Percentiles rank a stretch among this genome's conserved stretches.
phyloP scores from a whole-genome alignment of 2,888 invertebrate genomes.

The Drosophila mimica region DNA sequence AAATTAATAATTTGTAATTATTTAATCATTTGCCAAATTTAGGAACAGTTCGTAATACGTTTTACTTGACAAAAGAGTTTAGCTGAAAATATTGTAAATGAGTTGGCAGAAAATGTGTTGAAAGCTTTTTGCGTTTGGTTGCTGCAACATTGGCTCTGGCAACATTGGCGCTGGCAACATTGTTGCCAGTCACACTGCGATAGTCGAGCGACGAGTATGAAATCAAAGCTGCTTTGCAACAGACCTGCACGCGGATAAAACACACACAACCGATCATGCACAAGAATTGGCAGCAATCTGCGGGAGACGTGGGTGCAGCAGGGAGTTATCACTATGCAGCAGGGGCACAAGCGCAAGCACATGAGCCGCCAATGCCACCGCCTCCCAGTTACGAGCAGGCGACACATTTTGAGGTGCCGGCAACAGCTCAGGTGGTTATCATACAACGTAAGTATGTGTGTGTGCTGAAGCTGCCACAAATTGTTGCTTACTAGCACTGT shows the following conservation, averaged over 20 bases:
- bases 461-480: neutral
- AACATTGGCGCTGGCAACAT: slow-evolving; percentile 32
- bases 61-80: neutral
- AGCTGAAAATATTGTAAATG: slow-evolving; percentile 5
- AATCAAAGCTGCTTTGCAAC: slow-evolving; percentile 22
- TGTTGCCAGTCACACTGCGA: slow-evolving; percentile 18
- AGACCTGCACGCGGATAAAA: slow-evolving; percentile 38
- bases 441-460: slow-evolving; percentile 78
- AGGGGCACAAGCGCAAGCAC: slow-evolving; percentile 29
- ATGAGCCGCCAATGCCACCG: slow-evolving; percentile 31
- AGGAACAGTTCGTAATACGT: no score
- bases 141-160: slow-evolving; percentile 22
- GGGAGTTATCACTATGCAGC: slow-evolving; percentile 7
- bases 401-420: slow-evolving; percentile 44
- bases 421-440: slow-evolving; percentile 72
- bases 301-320: neutral
- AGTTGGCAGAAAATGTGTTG: neutral
- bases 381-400: slow-evolving; percentile 83
- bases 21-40: no score
- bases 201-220: slow-evolving; percentile 14
- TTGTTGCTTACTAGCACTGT: neutral
- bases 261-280: slow-evolving; percentile 19
- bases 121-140: slow-evolving; percentile 15
- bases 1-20: no score
- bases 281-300: slow-evolving; percentile 6